A percentile compares a stretch with the other conserved stretches of the same genome.
Evolutionary conservation across 2,797 vertebrate genomes (phyloP).

Genomic region (Coilia nasus): DNA sequence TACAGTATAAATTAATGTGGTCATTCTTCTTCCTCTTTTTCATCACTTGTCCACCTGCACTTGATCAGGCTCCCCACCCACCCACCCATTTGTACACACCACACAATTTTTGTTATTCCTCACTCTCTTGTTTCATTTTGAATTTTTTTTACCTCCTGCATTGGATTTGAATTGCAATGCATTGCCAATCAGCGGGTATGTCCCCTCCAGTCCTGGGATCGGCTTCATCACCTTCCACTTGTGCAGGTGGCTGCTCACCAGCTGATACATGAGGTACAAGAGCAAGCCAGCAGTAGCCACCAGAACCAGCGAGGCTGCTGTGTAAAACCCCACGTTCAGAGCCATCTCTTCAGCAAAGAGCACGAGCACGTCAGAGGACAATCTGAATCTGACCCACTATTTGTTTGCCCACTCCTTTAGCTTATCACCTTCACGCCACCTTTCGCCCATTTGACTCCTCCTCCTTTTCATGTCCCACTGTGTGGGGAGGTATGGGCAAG

Average conservation of each 20-base stretch:
- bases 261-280: conserved; percentile 66
- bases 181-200: conserved; percentile 71
- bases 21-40: neutral
- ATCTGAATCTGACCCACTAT: neutral
- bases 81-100: neutral
- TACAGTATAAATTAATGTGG: neutral
- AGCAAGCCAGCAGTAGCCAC: conserved; percentile 57
- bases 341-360: conserved; percentile 58
- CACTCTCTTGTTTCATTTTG: neutral
- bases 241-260: conserved; percentile 64
- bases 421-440: neutral
- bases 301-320: conserved; percentile 52
- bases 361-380: neutral
- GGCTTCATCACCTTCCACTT: conserved; percentile 71
- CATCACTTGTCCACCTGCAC: neutral
- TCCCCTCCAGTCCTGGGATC: conserved; percentile 60
- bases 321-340: conserved; percentile 40
- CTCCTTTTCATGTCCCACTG: neutral
- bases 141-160: conserved; percentile 65
- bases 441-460: neutral
- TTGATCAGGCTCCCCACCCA: neutral
- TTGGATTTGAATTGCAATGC: conserved; percentile 69
- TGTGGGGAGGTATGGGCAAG: neutral
- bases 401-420: neutral
- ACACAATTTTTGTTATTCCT: neutral